Evolutionary conservation across 2,888 invertebrate species (phyloP), one percentile per base, ranked within the genome.

Genomic region (Phrixothrix hirtus): DNA sequence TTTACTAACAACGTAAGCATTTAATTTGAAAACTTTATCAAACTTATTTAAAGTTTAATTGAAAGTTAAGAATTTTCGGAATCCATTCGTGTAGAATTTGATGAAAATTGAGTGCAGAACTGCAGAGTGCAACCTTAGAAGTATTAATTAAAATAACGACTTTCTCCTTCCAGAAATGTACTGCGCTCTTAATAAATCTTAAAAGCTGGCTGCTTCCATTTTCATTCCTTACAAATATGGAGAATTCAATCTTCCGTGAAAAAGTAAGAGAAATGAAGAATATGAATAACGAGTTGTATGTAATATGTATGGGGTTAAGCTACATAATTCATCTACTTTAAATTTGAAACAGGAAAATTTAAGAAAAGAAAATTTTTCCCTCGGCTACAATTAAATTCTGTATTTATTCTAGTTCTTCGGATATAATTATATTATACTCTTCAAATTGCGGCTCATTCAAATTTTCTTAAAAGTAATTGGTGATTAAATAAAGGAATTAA

Each of bases 41-140:
- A 41, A 49, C 30, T 49, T 43, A 9, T 30, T 43, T 38, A 11
- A 44, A 50, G 32, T 44, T 50, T 50, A 50, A 50, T 38, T 44
- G 26, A 37, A 50, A 26, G 37, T 50, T 16, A 14, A n/a, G 26
- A 37, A 31, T 43, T 42, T 10, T 37, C 50, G 32, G 31, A 14
- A 25, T 26, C 25, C 13, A 30, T 27, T 49, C 17, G 14, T 36
- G 43, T 36, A 10, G 6, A 34, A 39, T 32, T 50, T 42, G 34
- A n/a, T n/a, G 26, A 37, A 44, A 30, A 44, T 42, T 35, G 17
- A 25, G 13, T 36, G 41, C 42, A 41, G 30, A 34, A 36, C 25
- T 49, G 36, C 35, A 42, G 41, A 26, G 15, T 34, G 43, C 34
- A 41, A 30, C 9, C 10, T 16, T 14, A 27, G 1, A 7, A 31